Conservation (phyloP, 2,888 invertebrate genomes). For the Drosophila anomelani region DNA sequence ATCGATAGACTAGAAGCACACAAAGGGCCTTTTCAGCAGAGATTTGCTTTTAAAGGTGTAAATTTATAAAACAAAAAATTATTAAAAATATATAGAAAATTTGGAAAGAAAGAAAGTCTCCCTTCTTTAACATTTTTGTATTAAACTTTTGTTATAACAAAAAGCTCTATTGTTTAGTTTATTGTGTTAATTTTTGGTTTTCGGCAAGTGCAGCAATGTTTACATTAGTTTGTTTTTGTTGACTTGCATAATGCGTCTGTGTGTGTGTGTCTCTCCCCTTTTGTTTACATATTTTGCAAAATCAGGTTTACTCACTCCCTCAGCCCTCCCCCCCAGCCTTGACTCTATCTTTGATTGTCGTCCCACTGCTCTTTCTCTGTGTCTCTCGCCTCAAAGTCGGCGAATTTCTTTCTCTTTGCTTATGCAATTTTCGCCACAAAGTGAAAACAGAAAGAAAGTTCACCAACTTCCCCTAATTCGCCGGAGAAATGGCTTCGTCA, state of each 20-base stretch:
- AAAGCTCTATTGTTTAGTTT: constrained; percentile 5
- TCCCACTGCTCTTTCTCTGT: constrained; percentile 4
- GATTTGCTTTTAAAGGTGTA: no score
- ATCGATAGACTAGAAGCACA: no score
- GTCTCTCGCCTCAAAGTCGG: background rate
- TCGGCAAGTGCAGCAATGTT: constrained; percentile 3
- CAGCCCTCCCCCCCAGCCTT: background rate
- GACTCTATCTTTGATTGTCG: constrained; percentile 12
- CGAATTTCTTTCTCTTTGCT: constrained; percentile 30
- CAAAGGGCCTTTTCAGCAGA: no score
- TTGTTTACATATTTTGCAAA: constrained; percentile 51
- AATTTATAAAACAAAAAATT: no score
- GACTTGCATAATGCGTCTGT: constrained; percentile 67
- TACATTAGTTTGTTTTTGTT: constrained; percentile 38
- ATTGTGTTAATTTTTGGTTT: constrained; percentile 14
- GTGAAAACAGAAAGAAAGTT: constrained; percentile 65
- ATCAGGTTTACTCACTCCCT: constrained; percentile 36
- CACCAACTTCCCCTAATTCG: constrained; percentile 17
- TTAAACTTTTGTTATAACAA: background rate
- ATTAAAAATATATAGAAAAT: no score
- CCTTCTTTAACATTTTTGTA: no score
- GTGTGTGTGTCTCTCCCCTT: constrained; percentile 26
- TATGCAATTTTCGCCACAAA: constrained; percentile 66
- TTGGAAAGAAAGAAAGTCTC: background rate
- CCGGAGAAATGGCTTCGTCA: background rate